Evolutionary conservation across 2,888 invertebrate species (phyloP).

Genomic region (Ophioninae sp.): DNA sequence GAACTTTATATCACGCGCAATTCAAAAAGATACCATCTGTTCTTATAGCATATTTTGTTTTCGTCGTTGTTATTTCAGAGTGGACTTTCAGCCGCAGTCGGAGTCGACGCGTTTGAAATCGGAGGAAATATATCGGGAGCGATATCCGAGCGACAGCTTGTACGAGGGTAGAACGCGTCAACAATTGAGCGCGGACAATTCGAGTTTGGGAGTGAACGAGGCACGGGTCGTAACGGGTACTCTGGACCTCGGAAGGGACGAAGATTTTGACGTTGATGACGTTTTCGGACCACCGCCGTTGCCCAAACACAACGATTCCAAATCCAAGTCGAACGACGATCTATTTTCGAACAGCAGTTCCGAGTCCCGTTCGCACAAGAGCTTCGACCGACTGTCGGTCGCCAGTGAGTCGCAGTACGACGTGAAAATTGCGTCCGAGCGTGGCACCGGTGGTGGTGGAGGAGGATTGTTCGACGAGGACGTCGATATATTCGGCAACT

Average conservation of each 20-base stretch:
- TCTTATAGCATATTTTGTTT: not conserved
- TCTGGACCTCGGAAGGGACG: constrained; percentile 61
- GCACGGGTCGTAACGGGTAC: constrained; percentile 23
- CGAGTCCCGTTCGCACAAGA: constrained; percentile 73
- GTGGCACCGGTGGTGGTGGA: constrained; percentile 60
- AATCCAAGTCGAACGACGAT: constrained; percentile 76
- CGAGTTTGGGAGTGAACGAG: constrained; percentile 45
- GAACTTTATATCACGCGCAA: not conserved
- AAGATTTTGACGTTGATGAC: constrained; percentile 73
- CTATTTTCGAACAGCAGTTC: constrained; percentile 76
- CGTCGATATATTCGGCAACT: constrained; percentile 72
- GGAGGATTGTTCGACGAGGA: constrained; percentile 74
- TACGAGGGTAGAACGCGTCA: constrained; percentile 65
- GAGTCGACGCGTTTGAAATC: constrained; percentile 73
- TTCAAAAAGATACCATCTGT: not conserved
- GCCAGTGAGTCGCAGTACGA: constrained; percentile 62
- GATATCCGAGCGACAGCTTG: constrained; percentile 72
- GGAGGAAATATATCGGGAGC: constrained; percentile 76
- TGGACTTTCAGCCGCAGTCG: constrained; percentile 71
- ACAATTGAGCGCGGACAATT: constrained; percentile 48
- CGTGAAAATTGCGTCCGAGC: constrained; percentile 62
- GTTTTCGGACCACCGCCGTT: constrained; percentile 78
- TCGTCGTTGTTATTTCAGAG: constrained; percentile 60
- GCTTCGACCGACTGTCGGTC: constrained; percentile 69
- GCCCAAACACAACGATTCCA: constrained; percentile 69